phyloP scores from a whole-genome alignment of 2,797 vertebrate species.

The Sebastiscus tertius region DNA sequence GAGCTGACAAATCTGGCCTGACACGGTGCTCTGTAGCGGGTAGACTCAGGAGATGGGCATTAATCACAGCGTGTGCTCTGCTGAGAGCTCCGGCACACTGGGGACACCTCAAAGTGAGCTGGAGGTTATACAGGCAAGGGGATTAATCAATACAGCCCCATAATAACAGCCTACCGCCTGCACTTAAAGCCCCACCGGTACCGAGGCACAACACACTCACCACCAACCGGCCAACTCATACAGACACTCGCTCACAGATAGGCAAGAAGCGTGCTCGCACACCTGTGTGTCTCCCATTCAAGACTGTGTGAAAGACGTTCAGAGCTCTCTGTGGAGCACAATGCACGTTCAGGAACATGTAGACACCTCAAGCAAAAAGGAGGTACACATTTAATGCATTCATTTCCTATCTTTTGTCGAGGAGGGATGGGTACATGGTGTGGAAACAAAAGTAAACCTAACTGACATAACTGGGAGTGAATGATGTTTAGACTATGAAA shows the following conservation, averaged over 20 bases:
- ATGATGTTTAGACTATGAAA: background rate
- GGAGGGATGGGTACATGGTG: background rate
- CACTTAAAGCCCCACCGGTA: slow-evolving; percentile 68
- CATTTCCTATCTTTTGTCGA: slow-evolving; percentile 1
- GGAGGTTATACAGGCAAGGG: slow-evolving; percentile 88
- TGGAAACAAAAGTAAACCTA: slow-evolving; percentile 29
- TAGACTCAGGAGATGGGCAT: slow-evolving; percentile 88
- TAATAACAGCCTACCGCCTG: slow-evolving; percentile 83
- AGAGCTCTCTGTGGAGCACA: background rate
- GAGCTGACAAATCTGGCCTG: slow-evolving; percentile 93
- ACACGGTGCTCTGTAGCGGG: slow-evolving; percentile 86
- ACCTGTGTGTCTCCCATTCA: slow-evolving; percentile 13
- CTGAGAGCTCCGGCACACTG: slow-evolving; percentile 83
- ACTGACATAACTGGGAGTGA: background rate
- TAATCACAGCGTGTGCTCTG: slow-evolving; percentile 88
- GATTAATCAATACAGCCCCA: slow-evolving; percentile 92
- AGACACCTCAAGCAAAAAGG: slow-evolving; percentile 19
- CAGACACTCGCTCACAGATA: slow-evolving; percentile 34
- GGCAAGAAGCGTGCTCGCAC: slow-evolving; percentile 19
- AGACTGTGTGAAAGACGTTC: slow-evolving; percentile 11
- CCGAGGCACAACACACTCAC: slow-evolving; percentile 48
- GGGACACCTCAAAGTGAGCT: slow-evolving; percentile 88
- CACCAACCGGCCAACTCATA: slow-evolving; percentile 12
- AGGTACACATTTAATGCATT: background rate
- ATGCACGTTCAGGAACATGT: background rate